A percentile compares a stretch with the other conserved stretches of the same genome.
Conservation (phyloP, 2,888 invertebrate genomes). For the Dryocosmus kuriphilus region DNA sequence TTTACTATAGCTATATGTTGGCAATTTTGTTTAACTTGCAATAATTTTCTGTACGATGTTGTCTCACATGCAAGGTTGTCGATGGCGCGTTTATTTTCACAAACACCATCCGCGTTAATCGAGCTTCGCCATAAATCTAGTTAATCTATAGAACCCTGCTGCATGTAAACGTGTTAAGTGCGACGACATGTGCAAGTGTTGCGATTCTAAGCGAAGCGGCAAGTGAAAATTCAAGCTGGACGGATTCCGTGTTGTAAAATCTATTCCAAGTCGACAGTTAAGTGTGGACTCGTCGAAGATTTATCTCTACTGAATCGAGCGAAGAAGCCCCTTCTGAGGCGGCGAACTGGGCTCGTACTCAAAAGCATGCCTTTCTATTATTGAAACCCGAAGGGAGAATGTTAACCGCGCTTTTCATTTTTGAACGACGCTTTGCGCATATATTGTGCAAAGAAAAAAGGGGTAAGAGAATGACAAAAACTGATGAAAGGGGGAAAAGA, state of each 20-base stretch:
- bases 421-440: constrained; percentile 34
- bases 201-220: constrained; percentile 37
- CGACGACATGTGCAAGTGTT: constrained; percentile 33
- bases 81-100: constrained; percentile 32
- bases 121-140: constrained; percentile 33
- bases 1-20: too few species aligned
- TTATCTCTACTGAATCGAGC: constrained; percentile 36
- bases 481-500: not conserved
- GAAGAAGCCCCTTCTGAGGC: constrained; percentile 43
- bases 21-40: not conserved
- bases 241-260: constrained; percentile 30
- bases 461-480: not conserved
- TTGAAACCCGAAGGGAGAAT: constrained; percentile 64
- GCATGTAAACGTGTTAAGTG: constrained; percentile 25
- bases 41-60: not conserved
- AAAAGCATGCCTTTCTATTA: constrained; percentile 75
- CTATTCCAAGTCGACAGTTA: constrained; percentile 64
- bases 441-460: constrained; percentile 5
- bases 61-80: constrained; percentile 9
- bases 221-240: constrained; percentile 31
- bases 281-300: constrained; percentile 58
- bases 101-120: constrained; percentile 30
- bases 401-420: constrained; percentile 58
- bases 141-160: constrained; percentile 14
- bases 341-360: constrained; percentile 56